Evolutionary conservation across 2,113 vertebrate genomes (phyloP), one percentile per base, ranked within the genome.

Genomic region (Proteles cristata): DNA sequence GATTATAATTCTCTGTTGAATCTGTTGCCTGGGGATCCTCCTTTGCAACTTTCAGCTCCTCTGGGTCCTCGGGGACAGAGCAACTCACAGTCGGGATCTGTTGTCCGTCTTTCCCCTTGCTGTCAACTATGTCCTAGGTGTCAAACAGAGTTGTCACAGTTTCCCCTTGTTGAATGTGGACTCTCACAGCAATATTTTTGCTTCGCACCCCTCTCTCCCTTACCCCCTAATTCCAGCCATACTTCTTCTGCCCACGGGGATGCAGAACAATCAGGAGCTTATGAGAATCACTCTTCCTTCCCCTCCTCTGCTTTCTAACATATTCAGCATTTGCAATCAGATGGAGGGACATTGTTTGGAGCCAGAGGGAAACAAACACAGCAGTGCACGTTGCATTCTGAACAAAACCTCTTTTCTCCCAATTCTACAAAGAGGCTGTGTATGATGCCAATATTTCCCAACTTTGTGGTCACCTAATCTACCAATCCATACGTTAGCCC

Each of bases 181-280:
- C 90, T 98, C 97, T 95, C 76, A 11, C 95, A 98, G 97, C 96
- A 94, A 88, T 97, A 35, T 97, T 98, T 98, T 97, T 93, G 95
- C 97, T 97, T 98, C 9, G 87, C 97, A 85, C 98, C 97, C 88
- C 97, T 98, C 80, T 96, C 97, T 97, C 97, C 66, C 43, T 48
- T 58, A 96, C 96, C 66, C 97, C 90, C 98, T 97, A 98, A 99
- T 99, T 99, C 99, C 99, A 98, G 58, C 97, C 99, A 99, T 99
- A 98, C 63, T 98, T 99, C 95, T 73, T 88, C 98, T 98, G 96
- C 99, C 99, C 98, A 99, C 99, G 58, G 86, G n/a, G 26, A 1
- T n/a, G 61, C 11, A 11, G 98, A 98, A 99, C 99, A 99, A 99
- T 98, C 0, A 33, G 43, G 55, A 96, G 33, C 97, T 99, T 98